A percentile compares a stretch with the other conserved stretches of the same genome.
Conservation (phyloP, 2,888 invertebrate species). For the Neelides folsomi region DNA sequence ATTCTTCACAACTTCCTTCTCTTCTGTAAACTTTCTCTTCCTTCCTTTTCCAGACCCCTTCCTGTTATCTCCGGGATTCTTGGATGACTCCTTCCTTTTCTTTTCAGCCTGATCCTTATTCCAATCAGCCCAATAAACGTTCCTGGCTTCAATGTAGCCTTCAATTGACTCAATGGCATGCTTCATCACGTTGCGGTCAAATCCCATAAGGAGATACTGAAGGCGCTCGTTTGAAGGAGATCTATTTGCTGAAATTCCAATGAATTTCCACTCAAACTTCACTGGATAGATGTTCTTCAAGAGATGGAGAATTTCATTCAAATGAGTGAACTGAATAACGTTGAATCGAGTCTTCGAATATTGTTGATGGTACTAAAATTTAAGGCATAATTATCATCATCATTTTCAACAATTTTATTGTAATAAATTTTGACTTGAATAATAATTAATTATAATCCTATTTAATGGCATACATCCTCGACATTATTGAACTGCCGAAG, state of each 20-base stretch:
- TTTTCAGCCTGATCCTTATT: conserved; percentile 13
- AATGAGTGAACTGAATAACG: conserved; percentile 27
- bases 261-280: conserved; percentile 9
- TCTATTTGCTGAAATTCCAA: conserved; percentile 11
- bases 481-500: conserved; percentile 14
- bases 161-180: conserved; percentile 13
- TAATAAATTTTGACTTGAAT: too few relatives aligned
- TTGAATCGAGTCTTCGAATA: conserved; percentile 31
- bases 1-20: too few relatives aligned
- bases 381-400: too few relatives aligned
- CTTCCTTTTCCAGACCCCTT: too few relatives aligned
- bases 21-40: too few relatives aligned
- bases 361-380: conserved; percentile 28
- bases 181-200: conserved; percentile 15
- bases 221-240: conserved; percentile 19
- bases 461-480: conserved; percentile 19
- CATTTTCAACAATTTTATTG: too few relatives aligned
- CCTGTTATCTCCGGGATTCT: too few relatives aligned
- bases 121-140: conserved; percentile 23
- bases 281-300: conserved; percentile 13
- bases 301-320: conserved; percentile 19
- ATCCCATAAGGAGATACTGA: conserved; percentile 25
- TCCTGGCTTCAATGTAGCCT: conserved; percentile 15
- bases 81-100: conserved; percentile 7
- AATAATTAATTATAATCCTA: too few relatives aligned